Conservation (phyloP, 1,140 invertebrate genomes). For the Pollicipes pollicipes region DNA sequence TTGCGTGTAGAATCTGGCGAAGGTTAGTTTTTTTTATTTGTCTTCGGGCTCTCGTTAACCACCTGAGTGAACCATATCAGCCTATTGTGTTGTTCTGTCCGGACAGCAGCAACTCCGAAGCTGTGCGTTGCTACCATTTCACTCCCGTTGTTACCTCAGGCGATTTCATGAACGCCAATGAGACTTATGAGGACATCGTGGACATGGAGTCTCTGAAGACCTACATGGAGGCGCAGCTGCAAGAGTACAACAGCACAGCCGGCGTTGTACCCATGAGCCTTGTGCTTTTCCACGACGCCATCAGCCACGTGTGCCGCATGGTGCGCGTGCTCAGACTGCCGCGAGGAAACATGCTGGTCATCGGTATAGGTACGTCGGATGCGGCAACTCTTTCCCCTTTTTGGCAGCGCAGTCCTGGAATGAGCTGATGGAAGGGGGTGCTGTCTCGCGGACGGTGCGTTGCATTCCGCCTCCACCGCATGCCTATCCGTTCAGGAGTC, state of each 20-base stretch:
- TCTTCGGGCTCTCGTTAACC: too few relatives aligned
- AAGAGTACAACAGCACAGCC: conserved; percentile 57
- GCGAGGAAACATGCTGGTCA: conserved; percentile 57
- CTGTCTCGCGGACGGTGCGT: too few relatives aligned
- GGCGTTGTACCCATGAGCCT: conserved; percentile 81
- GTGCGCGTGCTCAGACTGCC: conserved; percentile 63
- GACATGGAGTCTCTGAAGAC: conserved; percentile 40
- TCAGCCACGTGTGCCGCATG: conserved; percentile 62
- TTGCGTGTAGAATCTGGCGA: background rate
- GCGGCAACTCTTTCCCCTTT: background rate
- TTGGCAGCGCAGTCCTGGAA: too few relatives aligned
- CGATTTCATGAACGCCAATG: conserved; percentile 50
- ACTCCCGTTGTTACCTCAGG: conserved; percentile 23
- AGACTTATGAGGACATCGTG: conserved; percentile 54
- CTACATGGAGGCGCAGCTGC: conserved; percentile 45
- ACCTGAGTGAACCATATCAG: too few relatives aligned
- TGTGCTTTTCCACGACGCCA: conserved; percentile 78
- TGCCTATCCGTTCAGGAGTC: too few relatives aligned
- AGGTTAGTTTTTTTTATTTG: background rate
- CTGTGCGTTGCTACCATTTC: conserved; percentile 28
- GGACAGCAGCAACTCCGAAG: conserved; percentile 23
- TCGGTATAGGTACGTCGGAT: conserved; percentile 47
- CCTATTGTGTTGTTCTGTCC: too few relatives aligned
- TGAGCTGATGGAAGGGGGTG: too few relatives aligned
- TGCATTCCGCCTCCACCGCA: too few relatives aligned